A percentile compares a stretch with the other conserved stretches of the same genome.
Evolutionary conservation across 1,140 invertebrate genomes (phyloP).

Genomic region (Brachionus sp.): DNA sequence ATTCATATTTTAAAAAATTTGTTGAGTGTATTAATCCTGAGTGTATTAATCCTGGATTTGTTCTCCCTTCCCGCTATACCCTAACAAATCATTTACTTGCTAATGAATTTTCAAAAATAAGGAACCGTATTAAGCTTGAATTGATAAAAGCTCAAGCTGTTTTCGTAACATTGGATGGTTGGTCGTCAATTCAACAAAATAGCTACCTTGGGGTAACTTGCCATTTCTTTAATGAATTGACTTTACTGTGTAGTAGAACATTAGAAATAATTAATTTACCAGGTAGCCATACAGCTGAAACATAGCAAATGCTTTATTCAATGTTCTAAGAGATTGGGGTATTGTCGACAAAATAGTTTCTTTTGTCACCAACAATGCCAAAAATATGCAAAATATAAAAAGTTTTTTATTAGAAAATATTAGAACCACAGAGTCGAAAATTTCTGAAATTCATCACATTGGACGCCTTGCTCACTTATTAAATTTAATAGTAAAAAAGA

Average conservation of each 20-base stretch:
- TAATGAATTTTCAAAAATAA: too few species aligned
- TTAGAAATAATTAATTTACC: too few species aligned
- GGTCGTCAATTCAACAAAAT: neutral
- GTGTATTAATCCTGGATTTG: neutral
- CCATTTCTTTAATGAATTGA: neutral
- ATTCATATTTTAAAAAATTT: constrained; percentile 2
- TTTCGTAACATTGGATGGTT: neutral
- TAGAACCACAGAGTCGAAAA: neutral
- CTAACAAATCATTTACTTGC: neutral
- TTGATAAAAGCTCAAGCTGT: neutral
- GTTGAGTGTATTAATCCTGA: too few species aligned
- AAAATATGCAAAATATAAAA: neutral
- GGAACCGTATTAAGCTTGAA: neutral
- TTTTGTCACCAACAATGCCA: neutral
- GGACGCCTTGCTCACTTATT: neutral
- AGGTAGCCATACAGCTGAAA: too few species aligned
- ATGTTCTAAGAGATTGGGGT: neutral
- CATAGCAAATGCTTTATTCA: neutral
- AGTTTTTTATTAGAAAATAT: neutral
- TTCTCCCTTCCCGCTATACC: neutral
- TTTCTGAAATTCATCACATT: neutral
- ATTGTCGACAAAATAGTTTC: neutral
- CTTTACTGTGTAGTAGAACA: neutral
- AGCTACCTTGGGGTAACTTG: neutral
- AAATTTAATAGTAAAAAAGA: too few species aligned